These are phyloP conservation scores for Hetaerina americana DNA, from an alignment of 1,140 invertebrate genomes.

Conservation along the genomic window DNA sequence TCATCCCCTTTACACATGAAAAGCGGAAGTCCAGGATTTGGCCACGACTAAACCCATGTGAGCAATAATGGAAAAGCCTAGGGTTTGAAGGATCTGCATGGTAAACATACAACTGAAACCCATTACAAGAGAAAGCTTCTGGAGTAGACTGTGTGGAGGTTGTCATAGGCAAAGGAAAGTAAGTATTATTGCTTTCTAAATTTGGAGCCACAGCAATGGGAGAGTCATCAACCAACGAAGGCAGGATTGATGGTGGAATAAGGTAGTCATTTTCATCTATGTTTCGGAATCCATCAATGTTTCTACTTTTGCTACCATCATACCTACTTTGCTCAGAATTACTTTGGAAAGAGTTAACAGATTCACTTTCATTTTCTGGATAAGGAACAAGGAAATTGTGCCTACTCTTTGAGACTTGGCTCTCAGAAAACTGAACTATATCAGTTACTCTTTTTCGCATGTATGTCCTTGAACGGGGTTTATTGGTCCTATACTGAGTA, in stretches of 20 bases:
- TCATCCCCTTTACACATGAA: background rate
- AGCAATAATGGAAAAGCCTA: background rate
- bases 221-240: too few species aligned
- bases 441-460: background rate
- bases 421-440: background rate
- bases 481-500: background rate
- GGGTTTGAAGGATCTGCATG: background rate
- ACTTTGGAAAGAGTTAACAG: too few species aligned
- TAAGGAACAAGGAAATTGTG: background rate
- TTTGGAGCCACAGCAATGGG: too few species aligned
- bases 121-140: background rate
- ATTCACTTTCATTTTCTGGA: background rate
- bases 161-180: background rate
- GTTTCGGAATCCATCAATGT: too few species aligned
- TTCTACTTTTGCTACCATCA: background rate
- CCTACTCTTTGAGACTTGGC: background rate
- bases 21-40: background rate
- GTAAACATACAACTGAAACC: background rate
- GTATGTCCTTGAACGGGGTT: background rate
- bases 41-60: background rate
- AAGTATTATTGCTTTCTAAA: background rate
- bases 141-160: background rate
- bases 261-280: too few species aligned
- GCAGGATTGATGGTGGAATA: too few species aligned
- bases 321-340: background rate